Evolutionary conservation across 1,140 invertebrate genomes (phyloP).

Genomic region (Eulimnadia texana): DNA sequence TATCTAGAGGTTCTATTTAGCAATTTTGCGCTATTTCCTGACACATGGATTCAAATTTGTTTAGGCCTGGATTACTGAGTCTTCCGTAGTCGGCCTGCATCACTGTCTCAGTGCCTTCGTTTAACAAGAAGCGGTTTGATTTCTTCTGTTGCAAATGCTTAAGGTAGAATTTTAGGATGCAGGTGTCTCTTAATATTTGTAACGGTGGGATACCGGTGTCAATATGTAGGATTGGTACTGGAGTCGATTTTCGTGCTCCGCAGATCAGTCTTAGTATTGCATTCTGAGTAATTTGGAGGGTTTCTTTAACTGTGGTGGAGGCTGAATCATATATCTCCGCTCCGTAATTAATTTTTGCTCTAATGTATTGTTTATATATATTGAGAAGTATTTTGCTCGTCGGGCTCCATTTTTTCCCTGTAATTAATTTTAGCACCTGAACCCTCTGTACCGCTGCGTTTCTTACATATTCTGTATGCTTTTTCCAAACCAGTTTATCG

Average conservation of each 20-base stretch:
- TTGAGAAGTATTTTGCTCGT: background rate
- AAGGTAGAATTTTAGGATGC: no score
- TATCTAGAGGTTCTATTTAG: no score
- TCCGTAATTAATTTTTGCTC: background rate
- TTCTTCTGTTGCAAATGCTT: no score
- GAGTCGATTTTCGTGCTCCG: background rate
- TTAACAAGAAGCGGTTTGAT: no score
- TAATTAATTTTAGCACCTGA: background rate
- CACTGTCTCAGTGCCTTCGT: no score
- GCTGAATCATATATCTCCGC: background rate
- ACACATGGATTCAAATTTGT: no score
- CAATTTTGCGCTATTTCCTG: no score
- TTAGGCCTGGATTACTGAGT: no score
- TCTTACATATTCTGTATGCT: background rate
- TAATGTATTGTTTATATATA: background rate
- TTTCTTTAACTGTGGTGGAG: background rate
- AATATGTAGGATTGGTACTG: background rate
- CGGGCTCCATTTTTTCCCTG: background rate
- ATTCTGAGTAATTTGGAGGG: background rate
- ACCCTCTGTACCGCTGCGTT: background rate
- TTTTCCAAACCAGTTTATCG: background rate
- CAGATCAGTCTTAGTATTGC: background rate
- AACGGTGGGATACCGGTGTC: no score
- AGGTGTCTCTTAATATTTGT: no score
- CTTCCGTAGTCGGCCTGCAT: no score